Evolutionary conservation across 2,888 invertebrate species (phyloP).

Genomic region (Nomada ruficornis): DNA sequence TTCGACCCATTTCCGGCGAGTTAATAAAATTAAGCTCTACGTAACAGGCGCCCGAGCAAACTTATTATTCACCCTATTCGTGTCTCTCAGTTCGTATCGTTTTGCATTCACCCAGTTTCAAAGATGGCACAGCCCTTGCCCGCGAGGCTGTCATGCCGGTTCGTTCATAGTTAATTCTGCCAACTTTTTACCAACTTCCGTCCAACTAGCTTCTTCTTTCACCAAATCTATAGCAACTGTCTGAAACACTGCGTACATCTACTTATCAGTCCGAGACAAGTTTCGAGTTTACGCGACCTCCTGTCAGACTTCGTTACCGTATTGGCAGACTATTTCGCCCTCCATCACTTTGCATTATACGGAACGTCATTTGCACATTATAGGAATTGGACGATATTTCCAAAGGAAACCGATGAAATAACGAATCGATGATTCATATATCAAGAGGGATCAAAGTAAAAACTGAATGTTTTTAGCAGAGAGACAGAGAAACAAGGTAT

Average conservation of each 20-base stretch:
- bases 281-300: conserved; percentile 46
- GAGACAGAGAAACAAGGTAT: too few species aligned
- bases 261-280: conserved; percentile 21
- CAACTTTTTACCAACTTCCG: conserved; percentile 57
- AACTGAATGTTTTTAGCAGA: too few species aligned
- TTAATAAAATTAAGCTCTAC: conserved; percentile 58
- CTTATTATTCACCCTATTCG: conserved; percentile 17
- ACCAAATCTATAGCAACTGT: neutral
- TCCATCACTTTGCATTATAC: neutral
- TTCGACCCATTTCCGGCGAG: conserved; percentile 28
- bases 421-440: neutral
- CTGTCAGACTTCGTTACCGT: conserved; percentile 34
- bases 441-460: too few species aligned
- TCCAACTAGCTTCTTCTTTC: neutral
- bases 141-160: neutral
- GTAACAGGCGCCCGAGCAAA: conserved; percentile 48
- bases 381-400: neutral
- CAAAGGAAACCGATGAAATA: neutral
- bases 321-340: conserved; percentile 14
- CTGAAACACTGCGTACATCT: conserved; percentile 14
- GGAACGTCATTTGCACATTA: neutral
- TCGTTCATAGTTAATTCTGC: conserved; percentile 47
- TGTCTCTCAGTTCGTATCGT: conserved; percentile 26
- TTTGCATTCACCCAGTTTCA: conserved; percentile 47
- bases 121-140: conserved; percentile 11